A percentile compares a stretch with the other conserved stretches of the same genome.
Conservation (phyloP, 2,797 vertebrate genomes). For the Simalia tracyae region DNA sequence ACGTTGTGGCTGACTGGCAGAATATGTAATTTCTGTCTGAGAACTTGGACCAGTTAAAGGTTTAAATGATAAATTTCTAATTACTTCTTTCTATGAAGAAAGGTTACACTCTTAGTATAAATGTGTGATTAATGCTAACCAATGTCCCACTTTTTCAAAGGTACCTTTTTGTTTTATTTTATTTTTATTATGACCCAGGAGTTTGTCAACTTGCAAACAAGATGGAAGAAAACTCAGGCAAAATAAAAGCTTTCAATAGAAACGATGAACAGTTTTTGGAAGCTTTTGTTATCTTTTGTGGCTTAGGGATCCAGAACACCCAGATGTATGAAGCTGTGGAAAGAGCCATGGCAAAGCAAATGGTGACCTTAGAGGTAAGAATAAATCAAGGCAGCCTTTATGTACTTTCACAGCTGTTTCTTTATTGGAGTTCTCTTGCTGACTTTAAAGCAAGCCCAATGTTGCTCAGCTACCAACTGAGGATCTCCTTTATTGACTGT, state of each 20-base stretch:
- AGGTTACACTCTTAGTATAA: neutral
- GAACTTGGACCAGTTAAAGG: neutral
- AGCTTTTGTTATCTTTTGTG: constrained; percentile 98
- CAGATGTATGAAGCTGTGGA: constrained; percentile 98
- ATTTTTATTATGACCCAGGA: constrained; percentile 72
- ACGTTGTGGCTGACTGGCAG: neutral
- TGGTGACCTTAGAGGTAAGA: constrained; percentile 94
- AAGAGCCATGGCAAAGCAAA: constrained; percentile 95
- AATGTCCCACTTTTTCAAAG: neutral
- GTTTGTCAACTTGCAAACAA: constrained; percentile 96
- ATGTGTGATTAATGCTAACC: neutral
- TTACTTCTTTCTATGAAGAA: neutral
- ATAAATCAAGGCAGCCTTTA: constrained; percentile 17
- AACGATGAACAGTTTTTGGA: constrained; percentile 98
- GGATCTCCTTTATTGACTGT: constrained; percentile 13
- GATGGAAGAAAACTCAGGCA: constrained; percentile 85
- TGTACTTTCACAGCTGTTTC: neutral
- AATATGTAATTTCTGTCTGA: neutral
- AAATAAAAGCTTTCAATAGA: constrained; percentile 90
- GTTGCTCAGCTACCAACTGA: constrained; percentile 10
- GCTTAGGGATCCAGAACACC: constrained; percentile 95
- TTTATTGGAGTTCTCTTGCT: constrained; percentile 15
- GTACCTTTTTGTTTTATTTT: neutral
- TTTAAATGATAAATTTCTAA: neutral
- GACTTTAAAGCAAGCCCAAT: constrained; percentile 22